Conservation (phyloP, 1,140 invertebrate species). For the Tenebrio molitor region DNA sequence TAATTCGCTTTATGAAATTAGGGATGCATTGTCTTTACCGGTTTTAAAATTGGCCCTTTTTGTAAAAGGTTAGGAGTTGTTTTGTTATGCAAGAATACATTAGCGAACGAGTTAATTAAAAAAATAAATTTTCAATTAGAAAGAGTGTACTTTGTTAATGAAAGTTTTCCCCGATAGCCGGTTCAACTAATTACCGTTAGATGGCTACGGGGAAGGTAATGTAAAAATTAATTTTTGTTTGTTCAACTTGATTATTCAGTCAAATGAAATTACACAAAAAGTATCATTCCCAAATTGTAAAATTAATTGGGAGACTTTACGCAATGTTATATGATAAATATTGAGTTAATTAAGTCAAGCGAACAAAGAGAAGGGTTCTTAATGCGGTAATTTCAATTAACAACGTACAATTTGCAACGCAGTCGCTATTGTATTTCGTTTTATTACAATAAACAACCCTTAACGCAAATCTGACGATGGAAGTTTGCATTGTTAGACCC, state of each 20-base stretch:
- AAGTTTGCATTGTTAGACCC: conserved; percentile 44
- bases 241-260: conserved; percentile 49
- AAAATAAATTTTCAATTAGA: conserved; percentile 56
- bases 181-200: conserved; percentile 52
- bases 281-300: conserved; percentile 32
- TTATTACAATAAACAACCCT: conserved; percentile 50
- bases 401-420: conserved; percentile 47
- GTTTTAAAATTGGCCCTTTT: conserved; percentile 34
- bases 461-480: conserved; percentile 50
- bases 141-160: conserved; percentile 56
- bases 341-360: conserved; percentile 49
- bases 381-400: conserved; percentile 52
- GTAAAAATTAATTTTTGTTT: conserved; percentile 51
- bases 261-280: conserved; percentile 44
- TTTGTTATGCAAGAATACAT: conserved; percentile 44
- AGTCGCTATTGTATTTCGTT: conserved; percentile 50
- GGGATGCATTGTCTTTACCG: conserved; percentile 15
- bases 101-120: conserved; percentile 53
- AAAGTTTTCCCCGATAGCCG: conserved; percentile 52
- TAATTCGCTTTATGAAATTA: conserved; percentile 37
- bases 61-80: conserved; percentile 33
- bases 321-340: conserved; percentile 47
- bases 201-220: conserved; percentile 49
- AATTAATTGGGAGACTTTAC: conserved; percentile 42
- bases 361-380: conserved; percentile 47